Percentiles rank a stretch among this genome's conserved stretches.
Evolutionary conservation across 2,888 invertebrate genomes (phyloP).

Genomic region (Sarcophaga subvicina): DNA sequence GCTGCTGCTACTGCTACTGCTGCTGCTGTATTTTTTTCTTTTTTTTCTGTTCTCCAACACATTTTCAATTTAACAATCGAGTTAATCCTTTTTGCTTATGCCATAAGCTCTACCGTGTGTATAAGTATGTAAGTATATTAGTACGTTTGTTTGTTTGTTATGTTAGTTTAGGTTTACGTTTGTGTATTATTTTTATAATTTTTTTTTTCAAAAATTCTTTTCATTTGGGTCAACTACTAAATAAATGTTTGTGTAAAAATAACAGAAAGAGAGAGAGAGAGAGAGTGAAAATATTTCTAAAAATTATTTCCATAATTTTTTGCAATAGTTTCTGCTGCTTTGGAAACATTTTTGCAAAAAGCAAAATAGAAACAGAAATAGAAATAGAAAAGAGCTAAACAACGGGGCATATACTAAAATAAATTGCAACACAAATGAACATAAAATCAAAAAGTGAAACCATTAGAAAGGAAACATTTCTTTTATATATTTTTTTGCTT

Average conservation of each 20-base stretch:
- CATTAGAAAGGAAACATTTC: too few relatives aligned
- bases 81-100: slow-evolving; percentile 31
- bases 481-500: too few relatives aligned
- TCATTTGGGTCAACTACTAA: slow-evolving; percentile 54
- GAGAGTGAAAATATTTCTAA: slow-evolving; percentile 28
- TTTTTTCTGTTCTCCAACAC: background rate
- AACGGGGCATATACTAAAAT: slow-evolving; percentile 17
- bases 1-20: background rate
- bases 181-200: background rate
- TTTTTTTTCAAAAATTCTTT: slow-evolving; percentile 6
- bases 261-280: too few relatives aligned
- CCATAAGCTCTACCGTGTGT: slow-evolving; percentile 8
- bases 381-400: background rate
- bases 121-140: too few relatives aligned
- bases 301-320: slow-evolving; percentile 44
- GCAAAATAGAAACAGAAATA: background rate
- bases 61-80: slow-evolving; percentile 52
- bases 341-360: slow-evolving; percentile 25
- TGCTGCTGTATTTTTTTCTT: background rate
- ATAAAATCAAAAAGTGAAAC: too few relatives aligned
- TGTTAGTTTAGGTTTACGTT: too few relatives aligned
- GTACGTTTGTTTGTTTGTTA: background rate
- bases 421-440: slow-evolving; percentile 10
- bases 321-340: slow-evolving; percentile 40
- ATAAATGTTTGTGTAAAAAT: slow-evolving; percentile 42